Evolutionary conservation across 2,888 invertebrate species (phyloP).

Genomic region (Protodeltote pygarga): DNA sequence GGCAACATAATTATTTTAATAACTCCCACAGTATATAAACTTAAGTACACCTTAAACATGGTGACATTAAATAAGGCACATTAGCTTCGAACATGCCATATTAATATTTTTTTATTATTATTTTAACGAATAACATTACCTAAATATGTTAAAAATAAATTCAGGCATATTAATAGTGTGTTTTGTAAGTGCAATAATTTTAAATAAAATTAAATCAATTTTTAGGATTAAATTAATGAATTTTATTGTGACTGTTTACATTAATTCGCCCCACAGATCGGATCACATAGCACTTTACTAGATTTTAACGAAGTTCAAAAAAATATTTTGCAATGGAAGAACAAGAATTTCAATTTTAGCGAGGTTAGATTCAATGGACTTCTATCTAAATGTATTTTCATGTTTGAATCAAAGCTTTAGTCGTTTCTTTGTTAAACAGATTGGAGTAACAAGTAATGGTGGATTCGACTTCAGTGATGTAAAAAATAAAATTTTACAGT

Average conservation of each 20-base stretch:
- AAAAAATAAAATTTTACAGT: conserved; percentile 82
- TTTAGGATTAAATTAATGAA: neutral
- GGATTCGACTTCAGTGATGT: conserved; percentile 80
- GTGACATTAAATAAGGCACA: conserved; percentile 14
- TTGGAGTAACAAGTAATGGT: conserved; percentile 73
- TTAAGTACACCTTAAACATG: conserved; percentile 11
- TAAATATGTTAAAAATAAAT: conserved; percentile 58
- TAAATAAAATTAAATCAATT: too few relatives aligned
- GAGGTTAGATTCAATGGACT: conserved; percentile 67
- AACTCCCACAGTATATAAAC: conserved; percentile 32
- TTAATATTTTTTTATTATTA: neutral
- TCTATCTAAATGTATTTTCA: neutral
- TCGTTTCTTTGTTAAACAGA: conserved; percentile 53
- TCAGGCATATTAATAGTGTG: conserved; percentile 62
- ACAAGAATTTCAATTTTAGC: conserved; percentile 72
- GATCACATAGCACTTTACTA: conserved; percentile 69
- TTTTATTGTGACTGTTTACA: conserved; percentile 6
- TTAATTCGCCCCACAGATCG: conserved; percentile 66
- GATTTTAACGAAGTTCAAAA: conserved; percentile 77
- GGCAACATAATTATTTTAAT: conserved; percentile 22
- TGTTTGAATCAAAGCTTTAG: neutral
- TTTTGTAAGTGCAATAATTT: conserved; percentile 62
- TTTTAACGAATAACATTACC: neutral
- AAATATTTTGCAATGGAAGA: conserved; percentile 78
- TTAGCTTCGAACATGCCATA: conserved; percentile 9